Evolutionary conservation across 1,140 invertebrate genomes (phyloP).

Genomic region (Medauroidea extradentata): DNA sequence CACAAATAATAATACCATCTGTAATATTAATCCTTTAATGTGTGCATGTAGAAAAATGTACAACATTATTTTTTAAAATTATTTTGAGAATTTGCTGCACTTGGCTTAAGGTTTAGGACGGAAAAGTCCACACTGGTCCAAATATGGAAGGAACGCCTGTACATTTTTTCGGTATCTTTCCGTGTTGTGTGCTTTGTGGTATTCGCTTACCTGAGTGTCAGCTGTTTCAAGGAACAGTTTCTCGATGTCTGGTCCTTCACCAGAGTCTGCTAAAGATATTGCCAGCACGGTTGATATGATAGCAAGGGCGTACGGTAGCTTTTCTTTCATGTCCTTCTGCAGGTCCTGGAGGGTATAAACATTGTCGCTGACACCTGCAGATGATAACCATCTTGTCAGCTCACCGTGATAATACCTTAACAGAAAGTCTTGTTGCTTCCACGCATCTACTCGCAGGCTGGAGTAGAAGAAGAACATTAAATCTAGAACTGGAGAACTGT

Average conservation of each 20-base stretch:
- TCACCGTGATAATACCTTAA: constrained; percentile 41
- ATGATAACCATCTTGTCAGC: constrained; percentile 36
- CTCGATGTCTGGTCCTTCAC: constrained; percentile 17
- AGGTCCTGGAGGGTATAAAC: constrained; percentile 43
- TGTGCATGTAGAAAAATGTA: too few relatives aligned
- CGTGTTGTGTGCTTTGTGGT: too few relatives aligned
- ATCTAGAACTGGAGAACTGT: constrained; percentile 50
- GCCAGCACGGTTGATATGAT: constrained; percentile 30
- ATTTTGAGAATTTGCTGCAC: too few relatives aligned
- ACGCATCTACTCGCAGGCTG: constrained; percentile 40
- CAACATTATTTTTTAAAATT: too few relatives aligned
- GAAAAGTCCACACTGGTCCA: too few relatives aligned
- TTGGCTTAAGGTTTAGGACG: too few relatives aligned
- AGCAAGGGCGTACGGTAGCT: constrained; percentile 32
- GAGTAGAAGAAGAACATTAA: constrained; percentile 55
- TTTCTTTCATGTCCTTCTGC: constrained; percentile 31
- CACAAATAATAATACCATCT: too few relatives aligned
- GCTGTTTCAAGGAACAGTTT: constrained; percentile 15
- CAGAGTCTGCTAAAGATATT: constrained; percentile 29
- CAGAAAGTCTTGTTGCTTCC: constrained; percentile 35
- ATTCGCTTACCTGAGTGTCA: too few relatives aligned
- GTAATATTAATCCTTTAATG: too few relatives aligned
- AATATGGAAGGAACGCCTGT: too few relatives aligned
- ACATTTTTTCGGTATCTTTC: too few relatives aligned
- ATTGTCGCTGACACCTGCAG: constrained; percentile 35